Percentiles rank a stretch among this genome's conserved stretches.
Evolutionary conservation across 2,797 vertebrate species (phyloP).

Genomic region (Sebastes steindachneri): DNA sequence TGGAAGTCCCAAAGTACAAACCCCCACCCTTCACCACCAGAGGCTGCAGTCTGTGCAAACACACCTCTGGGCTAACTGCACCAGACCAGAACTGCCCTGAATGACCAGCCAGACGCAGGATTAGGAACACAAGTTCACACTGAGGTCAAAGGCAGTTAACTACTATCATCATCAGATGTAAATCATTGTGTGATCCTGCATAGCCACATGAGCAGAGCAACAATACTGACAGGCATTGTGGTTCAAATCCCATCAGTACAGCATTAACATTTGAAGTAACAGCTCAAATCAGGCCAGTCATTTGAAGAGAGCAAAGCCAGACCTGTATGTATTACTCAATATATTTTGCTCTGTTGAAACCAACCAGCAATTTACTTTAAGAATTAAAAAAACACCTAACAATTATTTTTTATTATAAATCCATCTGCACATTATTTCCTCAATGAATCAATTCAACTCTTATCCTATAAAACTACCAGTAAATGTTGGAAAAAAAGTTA

Average conservation of each 20-base stretch:
- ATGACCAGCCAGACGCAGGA: not conserved
- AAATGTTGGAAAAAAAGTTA: too few species aligned
- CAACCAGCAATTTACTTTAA: not conserved
- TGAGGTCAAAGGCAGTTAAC: not conserved
- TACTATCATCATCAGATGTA: not conserved
- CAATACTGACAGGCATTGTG: too few species aligned
- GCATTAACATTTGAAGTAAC: not conserved
- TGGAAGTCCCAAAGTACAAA: not conserved
- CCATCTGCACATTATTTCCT: too few species aligned
- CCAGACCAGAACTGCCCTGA: constrained; percentile 6
- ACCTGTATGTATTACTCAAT: not conserved
- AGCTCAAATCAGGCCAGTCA: not conserved
- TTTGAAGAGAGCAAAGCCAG: not conserved
- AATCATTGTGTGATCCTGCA: not conserved
- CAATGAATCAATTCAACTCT: too few species aligned
- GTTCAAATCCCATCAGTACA: not conserved
- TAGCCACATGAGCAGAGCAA: not conserved
- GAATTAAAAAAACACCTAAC: not conserved
- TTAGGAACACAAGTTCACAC: not conserved
- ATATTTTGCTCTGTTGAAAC: not conserved
- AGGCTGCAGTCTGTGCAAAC: constrained; percentile 18
- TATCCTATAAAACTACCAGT: too few species aligned
- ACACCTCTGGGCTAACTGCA: not conserved
- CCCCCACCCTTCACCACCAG: not conserved
- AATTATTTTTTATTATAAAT: too few species aligned